Base-by-base conservation (phyloP, 2,888 invertebrate genomes). In the Lottia gigantea region DNA sequence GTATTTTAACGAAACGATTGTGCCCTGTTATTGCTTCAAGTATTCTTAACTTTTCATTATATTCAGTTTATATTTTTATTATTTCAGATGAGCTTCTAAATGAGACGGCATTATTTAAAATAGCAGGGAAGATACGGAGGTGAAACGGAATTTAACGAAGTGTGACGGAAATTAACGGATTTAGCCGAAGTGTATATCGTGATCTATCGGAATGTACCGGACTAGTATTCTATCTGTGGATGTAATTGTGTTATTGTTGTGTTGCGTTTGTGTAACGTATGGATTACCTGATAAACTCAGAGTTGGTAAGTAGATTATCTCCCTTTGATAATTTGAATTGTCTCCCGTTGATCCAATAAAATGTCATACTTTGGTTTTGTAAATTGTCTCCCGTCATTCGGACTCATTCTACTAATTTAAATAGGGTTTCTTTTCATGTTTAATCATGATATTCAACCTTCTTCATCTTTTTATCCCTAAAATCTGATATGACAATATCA, bases 181-280 rank as follows among this genome's bases (percentile, higher is more conserved):
- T 23, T 55, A 55, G 55, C 55, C 55, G 55, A 55, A 55, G 55
- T 55, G 40, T 55, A 23, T 55, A 23, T 55, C 23, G 23, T 14
- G 23, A 55, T 23, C 55, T 55, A 23, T 55, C 55, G 55, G 55
- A 55, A 55, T 55, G 55, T 55, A 55, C 55, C 55, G 55, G 55
- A 55, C 55, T 55, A 19, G 55, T 8, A 23, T 55, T 19, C 23
- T 40, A 3, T 40, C 12, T 19, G 19, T 55, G 14, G 55, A 23
- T 55, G 55, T 19, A 23, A 55, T 55, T 19, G 55, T 55, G 55
- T 55, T 55, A 12, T 19, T 23, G 2, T 19, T 55, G 55, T 55
- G 55, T 55, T 55, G 40, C 7, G 40, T 55, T 12, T 23, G 23
- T 55, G 55, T 55, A 0, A 23, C 23, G 19, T 14, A 55, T 55